A percentile compares a stretch with the other conserved stretches of the same genome.
phyloP scores from a whole-genome alignment of 2,797 vertebrate genomes.

The Limosa lapponica region DNA sequence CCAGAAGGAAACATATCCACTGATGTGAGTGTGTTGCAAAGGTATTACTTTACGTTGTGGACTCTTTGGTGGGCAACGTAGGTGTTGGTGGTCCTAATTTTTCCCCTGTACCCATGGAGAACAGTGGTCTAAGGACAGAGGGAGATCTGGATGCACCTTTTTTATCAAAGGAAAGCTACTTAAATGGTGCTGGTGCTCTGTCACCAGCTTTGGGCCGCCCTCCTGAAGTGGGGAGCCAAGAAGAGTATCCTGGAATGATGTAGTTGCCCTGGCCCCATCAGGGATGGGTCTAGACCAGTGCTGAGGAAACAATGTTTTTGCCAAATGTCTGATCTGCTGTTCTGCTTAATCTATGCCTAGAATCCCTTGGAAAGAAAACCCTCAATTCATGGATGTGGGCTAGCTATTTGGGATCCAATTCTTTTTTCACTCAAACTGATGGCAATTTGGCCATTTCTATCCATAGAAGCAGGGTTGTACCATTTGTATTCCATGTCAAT shows the following conservation, averaged over 20 bases:
- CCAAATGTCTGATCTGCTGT: neutral
- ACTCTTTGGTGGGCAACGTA: neutral
- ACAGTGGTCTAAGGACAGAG: neutral
- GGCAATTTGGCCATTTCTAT: neutral
- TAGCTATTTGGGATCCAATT: neutral
- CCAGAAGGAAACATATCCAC: neutral
- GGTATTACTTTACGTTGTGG: neutral
- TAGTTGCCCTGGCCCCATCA: neutral
- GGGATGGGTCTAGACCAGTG: neutral
- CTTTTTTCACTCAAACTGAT: neutral
- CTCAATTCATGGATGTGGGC: neutral
- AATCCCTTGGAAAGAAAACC: neutral
- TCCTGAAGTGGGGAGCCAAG: neutral
- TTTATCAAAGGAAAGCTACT: neutral
- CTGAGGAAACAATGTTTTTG: neutral
- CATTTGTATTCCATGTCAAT: neutral
- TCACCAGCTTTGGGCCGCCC: neutral
- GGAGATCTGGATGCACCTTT: neutral
- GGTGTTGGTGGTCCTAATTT: neutral
- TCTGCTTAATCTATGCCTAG: neutral
- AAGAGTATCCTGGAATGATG: neutral
- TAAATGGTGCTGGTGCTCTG: neutral
- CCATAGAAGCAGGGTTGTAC: neutral
- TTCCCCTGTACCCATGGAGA: accelerated
- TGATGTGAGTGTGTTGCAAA: neutral